Evolutionary conservation across 2,113 vertebrate species (phyloP).

Genomic region (Telmatochromis brachygnathus): DNA sequence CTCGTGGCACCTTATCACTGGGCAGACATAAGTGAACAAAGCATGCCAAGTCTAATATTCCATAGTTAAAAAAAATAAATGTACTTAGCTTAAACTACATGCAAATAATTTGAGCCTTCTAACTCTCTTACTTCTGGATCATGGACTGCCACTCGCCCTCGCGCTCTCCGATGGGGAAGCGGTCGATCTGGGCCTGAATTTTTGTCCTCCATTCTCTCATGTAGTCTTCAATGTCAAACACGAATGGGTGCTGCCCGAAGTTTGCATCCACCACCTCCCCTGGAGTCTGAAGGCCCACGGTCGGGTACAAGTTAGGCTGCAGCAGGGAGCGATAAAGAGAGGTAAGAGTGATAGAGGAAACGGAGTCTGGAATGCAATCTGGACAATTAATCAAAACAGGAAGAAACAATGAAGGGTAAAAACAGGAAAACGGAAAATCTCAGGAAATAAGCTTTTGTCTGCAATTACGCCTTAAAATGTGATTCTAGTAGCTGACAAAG

Average conservation of each 20-base stretch:
- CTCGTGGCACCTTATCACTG: not conserved
- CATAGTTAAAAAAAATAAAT: fast-evolving
- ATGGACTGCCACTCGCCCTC: conserved; percentile 98
- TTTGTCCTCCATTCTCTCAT: conserved; percentile 98
- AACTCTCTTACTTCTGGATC: conserved; percentile 89
- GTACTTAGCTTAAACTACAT: not conserved
- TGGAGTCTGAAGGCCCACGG: conserved; percentile 95
- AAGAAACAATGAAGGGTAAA: not conserved
- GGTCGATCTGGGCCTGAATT: conserved; percentile 93
- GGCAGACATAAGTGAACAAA: not conserved
- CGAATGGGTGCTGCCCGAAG: conserved; percentile 96
- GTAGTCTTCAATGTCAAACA: conserved; percentile 98
- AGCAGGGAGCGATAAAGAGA: not conserved
- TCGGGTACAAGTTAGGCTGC: conserved; percentile 97
- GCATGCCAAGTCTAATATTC: not conserved
- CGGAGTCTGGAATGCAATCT: not conserved
- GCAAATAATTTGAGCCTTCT: not conserved
- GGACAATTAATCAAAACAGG: conserved; percentile 5
- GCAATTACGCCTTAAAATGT: not conserved
- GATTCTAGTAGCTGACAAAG: not conserved
- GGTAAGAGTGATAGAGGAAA: not conserved
- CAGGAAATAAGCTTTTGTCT: not conserved
- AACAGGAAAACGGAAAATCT: not conserved
- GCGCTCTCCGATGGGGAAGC: conserved; percentile 88
- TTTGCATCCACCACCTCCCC: conserved; percentile 98